A percentile compares a stretch with the other conserved stretches of the same genome.
Conservation (phyloP, 2,113 vertebrate species). For the Leuciscus idus region DNA sequence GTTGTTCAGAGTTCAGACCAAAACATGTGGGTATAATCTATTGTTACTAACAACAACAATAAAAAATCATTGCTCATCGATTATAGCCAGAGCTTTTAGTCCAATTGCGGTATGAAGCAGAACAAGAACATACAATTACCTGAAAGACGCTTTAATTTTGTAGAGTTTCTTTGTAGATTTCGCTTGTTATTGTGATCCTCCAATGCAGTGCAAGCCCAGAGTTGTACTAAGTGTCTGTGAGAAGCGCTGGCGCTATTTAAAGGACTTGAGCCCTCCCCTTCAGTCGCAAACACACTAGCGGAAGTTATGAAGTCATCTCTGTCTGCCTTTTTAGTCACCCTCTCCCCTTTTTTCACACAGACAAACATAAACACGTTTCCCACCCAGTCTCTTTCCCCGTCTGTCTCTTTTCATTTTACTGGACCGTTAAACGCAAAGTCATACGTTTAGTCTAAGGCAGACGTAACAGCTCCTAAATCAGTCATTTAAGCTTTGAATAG, state of each 20-base stretch:
- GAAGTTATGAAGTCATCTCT: constrained; percentile 73
- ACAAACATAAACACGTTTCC: constrained; percentile 33
- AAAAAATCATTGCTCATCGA: background rate
- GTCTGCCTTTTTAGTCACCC: constrained; percentile 64
- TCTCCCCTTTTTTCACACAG: constrained; percentile 28
- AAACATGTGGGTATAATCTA: background rate
- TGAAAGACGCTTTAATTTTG: constrained; percentile 1
- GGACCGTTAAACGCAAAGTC: constrained; percentile 30
- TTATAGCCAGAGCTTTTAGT: background rate
- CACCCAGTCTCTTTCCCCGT: constrained; percentile 3
- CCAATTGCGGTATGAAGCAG: background rate
- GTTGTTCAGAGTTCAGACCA: background rate
- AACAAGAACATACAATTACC: constrained; percentile 20
- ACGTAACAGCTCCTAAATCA: background rate
- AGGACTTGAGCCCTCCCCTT: constrained; percentile 41
- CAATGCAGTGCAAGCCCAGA: background rate
- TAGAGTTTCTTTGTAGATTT: constrained; percentile 5
- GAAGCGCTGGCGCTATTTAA: constrained; percentile 61
- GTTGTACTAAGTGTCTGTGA: constrained; percentile 40
- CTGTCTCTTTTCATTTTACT: background rate
- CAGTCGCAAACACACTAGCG: constrained; percentile 40
- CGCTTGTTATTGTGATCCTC: constrained; percentile 2
- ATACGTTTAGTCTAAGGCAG: constrained; percentile 15
- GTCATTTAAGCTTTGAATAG: background rate
- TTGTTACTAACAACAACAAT: too few relatives aligned